phyloP scores from a whole-genome alignment of 1,140 invertebrate species.

The Stenopsyche tienmushanensis region DNA sequence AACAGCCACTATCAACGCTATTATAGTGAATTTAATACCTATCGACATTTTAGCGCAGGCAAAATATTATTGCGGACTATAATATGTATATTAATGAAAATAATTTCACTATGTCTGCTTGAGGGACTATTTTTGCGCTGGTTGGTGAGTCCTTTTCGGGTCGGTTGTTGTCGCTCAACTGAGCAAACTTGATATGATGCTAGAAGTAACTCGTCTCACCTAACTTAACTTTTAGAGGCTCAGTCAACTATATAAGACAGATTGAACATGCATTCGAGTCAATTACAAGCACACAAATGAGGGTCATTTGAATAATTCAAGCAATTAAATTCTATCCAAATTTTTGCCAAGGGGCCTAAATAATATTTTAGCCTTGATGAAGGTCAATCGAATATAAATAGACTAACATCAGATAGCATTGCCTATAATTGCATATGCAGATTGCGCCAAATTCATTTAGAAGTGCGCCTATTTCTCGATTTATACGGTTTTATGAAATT shows the following conservation, averaged over 20 bases:
- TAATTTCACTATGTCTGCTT: too few species aligned
- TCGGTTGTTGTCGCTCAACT: slow-evolving; percentile 15
- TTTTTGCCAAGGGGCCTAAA: not conserved
- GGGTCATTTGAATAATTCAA: slow-evolving; percentile 1
- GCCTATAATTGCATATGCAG: too few species aligned
- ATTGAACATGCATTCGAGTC: too few species aligned
- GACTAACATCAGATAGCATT: too few species aligned
- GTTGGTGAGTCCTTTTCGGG: too few species aligned
- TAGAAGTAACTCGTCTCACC: not conserved
- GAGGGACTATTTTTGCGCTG: too few species aligned
- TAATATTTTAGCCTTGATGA: not conserved
- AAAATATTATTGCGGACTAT: not conserved
- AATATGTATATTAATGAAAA: not conserved
- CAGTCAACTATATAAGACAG: slow-evolving; percentile 1
- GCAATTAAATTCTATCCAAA: not conserved
- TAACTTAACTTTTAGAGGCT: slow-evolving; percentile 25
- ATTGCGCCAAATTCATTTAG: too few species aligned
- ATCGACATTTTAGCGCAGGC: not conserved
- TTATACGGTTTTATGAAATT: too few species aligned
- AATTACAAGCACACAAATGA: not conserved
- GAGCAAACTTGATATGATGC: slow-evolving; percentile 17
- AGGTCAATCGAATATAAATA: too few species aligned
- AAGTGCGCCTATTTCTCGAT: too few species aligned
- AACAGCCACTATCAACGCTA: not conserved
- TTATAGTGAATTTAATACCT: not conserved